Percentiles rank a stretch among this genome's conserved stretches.
phyloP scores from a whole-genome alignment of 2,888 invertebrate species.

The Linhomoeus sp. region DNA sequence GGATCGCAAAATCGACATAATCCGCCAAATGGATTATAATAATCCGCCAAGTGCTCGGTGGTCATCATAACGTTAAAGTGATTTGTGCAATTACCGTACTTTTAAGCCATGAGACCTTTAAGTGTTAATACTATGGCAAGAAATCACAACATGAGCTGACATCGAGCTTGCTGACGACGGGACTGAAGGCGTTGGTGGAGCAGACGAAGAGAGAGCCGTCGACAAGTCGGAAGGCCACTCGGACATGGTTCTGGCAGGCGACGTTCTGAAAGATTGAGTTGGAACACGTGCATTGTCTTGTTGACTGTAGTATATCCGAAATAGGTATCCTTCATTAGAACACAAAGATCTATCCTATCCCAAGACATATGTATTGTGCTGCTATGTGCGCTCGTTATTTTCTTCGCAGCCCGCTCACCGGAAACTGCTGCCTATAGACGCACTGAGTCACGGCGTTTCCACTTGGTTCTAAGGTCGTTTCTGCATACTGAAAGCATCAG shows the following conservation, averaged over 20 bases:
- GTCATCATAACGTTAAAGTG: no score
- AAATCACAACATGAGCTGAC: not conserved
- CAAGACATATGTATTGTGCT: no score
- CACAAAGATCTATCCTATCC: no score
- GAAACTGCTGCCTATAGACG: no score
- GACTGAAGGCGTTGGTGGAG: slow-evolving; percentile 79
- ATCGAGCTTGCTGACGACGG: slow-evolving; percentile 33
- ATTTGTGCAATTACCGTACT: no score
- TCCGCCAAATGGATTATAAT: no score
- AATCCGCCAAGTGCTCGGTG: no score
- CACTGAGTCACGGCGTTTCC: slow-evolving; percentile 18
- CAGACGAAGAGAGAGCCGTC: slow-evolving; percentile 53
- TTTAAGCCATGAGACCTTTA: no score
- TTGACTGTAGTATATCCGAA: slow-evolving; percentile 1
- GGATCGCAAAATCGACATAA: no score
- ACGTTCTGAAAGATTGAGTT: slow-evolving; percentile 3
- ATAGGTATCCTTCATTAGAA: not conserved
- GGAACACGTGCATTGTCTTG: not conserved
- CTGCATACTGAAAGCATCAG: slow-evolving; percentile 15
- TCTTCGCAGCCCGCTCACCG: no score
- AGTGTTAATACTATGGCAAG: not conserved
- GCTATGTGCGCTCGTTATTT: no score
- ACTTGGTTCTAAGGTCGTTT: slow-evolving; percentile 12
- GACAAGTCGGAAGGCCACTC: slow-evolving; percentile 53
- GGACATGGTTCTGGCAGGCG: slow-evolving; percentile 79